phyloP scores from a whole-genome alignment of 2,113 vertebrate species.

The Halcyon senegalensis region DNA sequence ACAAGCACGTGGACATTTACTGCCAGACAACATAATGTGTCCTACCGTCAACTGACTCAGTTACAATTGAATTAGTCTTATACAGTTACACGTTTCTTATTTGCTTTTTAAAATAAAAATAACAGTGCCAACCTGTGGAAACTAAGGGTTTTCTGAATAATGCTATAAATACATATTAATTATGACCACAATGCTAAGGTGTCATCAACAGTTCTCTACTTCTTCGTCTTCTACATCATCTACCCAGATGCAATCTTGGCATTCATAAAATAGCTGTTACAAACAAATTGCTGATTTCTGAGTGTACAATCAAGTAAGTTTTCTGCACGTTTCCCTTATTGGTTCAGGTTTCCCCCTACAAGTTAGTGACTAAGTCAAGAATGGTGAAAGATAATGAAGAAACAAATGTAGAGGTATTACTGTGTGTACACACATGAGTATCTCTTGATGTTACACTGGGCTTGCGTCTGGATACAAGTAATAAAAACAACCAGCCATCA shows the following conservation, averaged over 20 bases:
- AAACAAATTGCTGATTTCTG: neutral
- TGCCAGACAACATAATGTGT: neutral
- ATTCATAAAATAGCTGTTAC: neutral
- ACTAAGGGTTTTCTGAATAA: neutral
- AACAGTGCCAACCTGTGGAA: neutral
- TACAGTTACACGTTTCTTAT: neutral
- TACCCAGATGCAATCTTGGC: neutral
- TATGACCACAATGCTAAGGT: neutral
- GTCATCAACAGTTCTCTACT: neutral
- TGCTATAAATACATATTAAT: neutral
- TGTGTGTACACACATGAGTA: fast-evolving
- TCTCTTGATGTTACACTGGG: neutral
- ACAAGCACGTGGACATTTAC: neutral
- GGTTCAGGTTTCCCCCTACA: neutral
- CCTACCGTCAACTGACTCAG: neutral
- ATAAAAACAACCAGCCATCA: neutral
- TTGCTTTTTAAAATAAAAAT: neutral
- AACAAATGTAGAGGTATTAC: neutral
- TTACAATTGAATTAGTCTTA: neutral
- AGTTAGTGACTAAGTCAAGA: neutral
- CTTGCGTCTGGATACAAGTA: neutral
- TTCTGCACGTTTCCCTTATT: neutral
- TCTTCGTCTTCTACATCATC: neutral
- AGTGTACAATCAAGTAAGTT: neutral
- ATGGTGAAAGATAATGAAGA: neutral